Conservation (phyloP, 1,140 invertebrate species). For the Bombus ignitus region DNA sequence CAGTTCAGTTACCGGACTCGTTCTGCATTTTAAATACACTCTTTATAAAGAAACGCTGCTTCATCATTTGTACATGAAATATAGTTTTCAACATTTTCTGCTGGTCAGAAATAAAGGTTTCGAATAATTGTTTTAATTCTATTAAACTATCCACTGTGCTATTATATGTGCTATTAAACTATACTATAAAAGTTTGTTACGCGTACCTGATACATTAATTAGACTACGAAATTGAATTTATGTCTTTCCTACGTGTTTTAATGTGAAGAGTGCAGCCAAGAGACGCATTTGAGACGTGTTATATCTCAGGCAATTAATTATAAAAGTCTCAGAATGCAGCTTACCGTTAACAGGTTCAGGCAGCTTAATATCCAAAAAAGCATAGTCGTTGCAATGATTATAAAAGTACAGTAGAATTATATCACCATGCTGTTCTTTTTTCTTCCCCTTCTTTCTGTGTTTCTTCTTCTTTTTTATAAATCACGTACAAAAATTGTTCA, state of each 20-base stretch:
- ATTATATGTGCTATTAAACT: too few species aligned
- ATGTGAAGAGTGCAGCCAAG: neutral
- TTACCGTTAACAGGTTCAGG: constrained; percentile 56
- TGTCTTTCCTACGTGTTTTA: neutral
- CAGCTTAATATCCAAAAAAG: constrained; percentile 44
- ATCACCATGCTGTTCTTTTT: constrained; percentile 23
- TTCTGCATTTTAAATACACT: too few species aligned
- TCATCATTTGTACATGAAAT: too few species aligned
- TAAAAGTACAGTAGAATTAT: constrained; percentile 2
- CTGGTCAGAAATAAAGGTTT: too few species aligned
- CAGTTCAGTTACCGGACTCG: too few species aligned
- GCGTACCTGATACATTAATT: too few species aligned
- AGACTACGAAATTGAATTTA: too few species aligned
- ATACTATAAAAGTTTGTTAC: too few species aligned
- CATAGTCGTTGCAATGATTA: constrained; percentile 40
- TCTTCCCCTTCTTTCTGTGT: neutral
- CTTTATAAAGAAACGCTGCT: too few species aligned
- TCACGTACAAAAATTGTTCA: neutral
- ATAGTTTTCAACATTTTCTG: too few species aligned
- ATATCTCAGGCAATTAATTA: neutral
- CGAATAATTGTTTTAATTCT: too few species aligned
- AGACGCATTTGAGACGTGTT: neutral
- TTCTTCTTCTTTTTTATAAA: neutral
- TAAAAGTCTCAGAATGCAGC: neutral
- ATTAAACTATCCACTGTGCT: too few species aligned